These are phyloP conservation scores for Leucophenga montana DNA, from an alignment of 2,888 invertebrate species.

Conservation along the genomic window DNA sequence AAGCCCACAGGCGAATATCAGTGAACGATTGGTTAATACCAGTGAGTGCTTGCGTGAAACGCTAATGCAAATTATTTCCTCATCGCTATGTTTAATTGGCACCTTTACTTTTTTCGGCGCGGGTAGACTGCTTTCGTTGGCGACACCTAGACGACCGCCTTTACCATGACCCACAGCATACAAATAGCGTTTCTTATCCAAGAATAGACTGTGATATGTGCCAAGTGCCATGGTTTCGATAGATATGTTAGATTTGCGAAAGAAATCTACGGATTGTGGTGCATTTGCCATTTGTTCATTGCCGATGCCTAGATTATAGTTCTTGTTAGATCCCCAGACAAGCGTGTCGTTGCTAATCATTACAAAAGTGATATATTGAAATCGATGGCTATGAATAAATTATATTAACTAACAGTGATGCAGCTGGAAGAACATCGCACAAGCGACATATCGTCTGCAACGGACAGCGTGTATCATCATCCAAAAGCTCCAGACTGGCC, in stretches of 20 bases:
- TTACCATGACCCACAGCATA: slow-evolving; percentile 88
- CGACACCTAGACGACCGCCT: slow-evolving; percentile 81
- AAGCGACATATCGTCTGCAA: slow-evolving; percentile 68
- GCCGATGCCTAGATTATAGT: slow-evolving; percentile 86
- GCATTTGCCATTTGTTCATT: slow-evolving; percentile 77
- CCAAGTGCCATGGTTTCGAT: slow-evolving; percentile 77
- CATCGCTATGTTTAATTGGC: slow-evolving; percentile 60
- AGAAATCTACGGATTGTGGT: slow-evolving; percentile 81
- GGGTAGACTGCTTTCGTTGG: slow-evolving; percentile 75
- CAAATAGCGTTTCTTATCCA: slow-evolving; percentile 72
- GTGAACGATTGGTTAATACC: slow-evolving; percentile 65
- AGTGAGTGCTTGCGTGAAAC: slow-evolving; percentile 71
- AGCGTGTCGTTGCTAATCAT: slow-evolving; percentile 78
- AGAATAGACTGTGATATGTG: slow-evolving; percentile 70
- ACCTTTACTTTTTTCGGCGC: slow-evolving; percentile 67
- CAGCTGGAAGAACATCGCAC: slow-evolving; percentile 67
- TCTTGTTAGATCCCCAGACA: slow-evolving; percentile 89
- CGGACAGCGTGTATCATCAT: slow-evolving; percentile 67
- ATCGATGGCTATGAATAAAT: no score
- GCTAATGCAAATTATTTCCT: slow-evolving; percentile 67
- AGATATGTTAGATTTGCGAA: slow-evolving; percentile 77
- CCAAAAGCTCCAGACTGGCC: slow-evolving; percentile 65
- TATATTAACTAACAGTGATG: slow-evolving; percentile 48
- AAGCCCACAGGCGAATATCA: slow-evolving; percentile 77
- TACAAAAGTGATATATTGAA: no score